Evolutionary conservation across 1,140 invertebrate species (phyloP), one percentile per base, ranked within the genome.

Genomic region (Drosophila micromelanica): DNA sequence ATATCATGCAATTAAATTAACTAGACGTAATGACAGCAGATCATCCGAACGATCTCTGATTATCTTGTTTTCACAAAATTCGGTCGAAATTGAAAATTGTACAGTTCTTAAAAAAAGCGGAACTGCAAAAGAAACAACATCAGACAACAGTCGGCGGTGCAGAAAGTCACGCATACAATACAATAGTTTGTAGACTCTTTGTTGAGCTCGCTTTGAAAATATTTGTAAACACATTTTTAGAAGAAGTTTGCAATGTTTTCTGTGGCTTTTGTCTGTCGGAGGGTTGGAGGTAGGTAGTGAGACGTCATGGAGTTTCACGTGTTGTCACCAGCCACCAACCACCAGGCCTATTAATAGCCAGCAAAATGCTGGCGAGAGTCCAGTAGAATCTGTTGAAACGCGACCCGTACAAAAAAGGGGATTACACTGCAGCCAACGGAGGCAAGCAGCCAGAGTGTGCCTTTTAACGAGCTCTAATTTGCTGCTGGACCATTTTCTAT

Each of bases 311-410:
- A 84, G 87, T 82, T 90, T 87, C 79, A 90, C 87, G 81, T 86
- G 87, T 90, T 90, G 87, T 90, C 87, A 90, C 87, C 87, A 87
- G 87, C 79, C 87, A 90, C 87, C 86, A 90, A 87, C 79, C 84
- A 67, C 84, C 84, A 87, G 84, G 76, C 78, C 67, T 86, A 84
- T 87, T 86, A 90, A 77, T 89, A 71, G 72, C 35, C 55, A 30
- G 49, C 56, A 59, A 30, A 57, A 51, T 73, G 73, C 61, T 51
- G 63, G 73, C 62, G 62, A 59, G 65, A 78, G 52, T 69, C 67
- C 84, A 77, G 84, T 84, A 89, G 80, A 80, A 76, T 71, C 79
- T 89, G 84, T 89, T 89, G 84, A 89, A 89, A 89, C 79, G 80
- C 73, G 79, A 89, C 60, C 65, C 70, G 57, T 49, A 48, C 38